phyloP scores from a whole-genome alignment of 2,113 vertebrate genomes.

The Myrmecophaga tridactyla region DNA sequence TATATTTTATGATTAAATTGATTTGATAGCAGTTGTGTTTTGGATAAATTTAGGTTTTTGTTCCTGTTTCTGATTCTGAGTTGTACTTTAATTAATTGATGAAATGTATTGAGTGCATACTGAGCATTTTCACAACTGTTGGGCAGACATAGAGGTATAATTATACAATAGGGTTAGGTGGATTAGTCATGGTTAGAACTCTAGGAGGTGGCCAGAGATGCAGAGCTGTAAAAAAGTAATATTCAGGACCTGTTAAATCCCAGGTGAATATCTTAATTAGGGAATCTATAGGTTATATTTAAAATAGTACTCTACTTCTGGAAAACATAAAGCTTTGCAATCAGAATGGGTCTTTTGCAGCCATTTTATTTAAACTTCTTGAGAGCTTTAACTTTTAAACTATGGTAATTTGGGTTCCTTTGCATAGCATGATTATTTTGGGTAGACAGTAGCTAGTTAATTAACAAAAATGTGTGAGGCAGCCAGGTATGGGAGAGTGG shows the following conservation, averaged over 20 bases:
- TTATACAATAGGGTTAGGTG: neutral
- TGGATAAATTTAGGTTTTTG: neutral
- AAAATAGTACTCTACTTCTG: neutral
- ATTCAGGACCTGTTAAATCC: neutral
- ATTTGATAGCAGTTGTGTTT: neutral
- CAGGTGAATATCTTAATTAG: neutral
- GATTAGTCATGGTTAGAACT: neutral
- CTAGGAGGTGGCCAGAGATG: neutral
- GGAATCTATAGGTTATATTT: neutral
- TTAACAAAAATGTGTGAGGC: neutral
- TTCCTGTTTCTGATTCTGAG: neutral
- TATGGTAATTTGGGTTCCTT: neutral
- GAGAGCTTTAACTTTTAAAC: neutral
- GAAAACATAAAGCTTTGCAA: neutral
- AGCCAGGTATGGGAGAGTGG: neutral
- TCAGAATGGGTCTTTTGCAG: neutral
- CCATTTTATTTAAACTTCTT: neutral
- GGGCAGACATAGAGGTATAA: neutral
- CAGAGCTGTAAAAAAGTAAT: neutral
- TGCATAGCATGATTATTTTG: neutral
- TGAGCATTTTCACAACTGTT: neutral
- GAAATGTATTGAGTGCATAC: neutral
- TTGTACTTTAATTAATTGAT: neutral
- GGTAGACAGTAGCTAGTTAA: neutral
- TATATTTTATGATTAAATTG: neutral